Percentiles rank a stretch among this genome's conserved stretches.
These are phyloP conservation scores for Disparrhopalites patrizii DNA, from an alignment of 2,888 invertebrate species.

Conservation along the genomic window DNA sequence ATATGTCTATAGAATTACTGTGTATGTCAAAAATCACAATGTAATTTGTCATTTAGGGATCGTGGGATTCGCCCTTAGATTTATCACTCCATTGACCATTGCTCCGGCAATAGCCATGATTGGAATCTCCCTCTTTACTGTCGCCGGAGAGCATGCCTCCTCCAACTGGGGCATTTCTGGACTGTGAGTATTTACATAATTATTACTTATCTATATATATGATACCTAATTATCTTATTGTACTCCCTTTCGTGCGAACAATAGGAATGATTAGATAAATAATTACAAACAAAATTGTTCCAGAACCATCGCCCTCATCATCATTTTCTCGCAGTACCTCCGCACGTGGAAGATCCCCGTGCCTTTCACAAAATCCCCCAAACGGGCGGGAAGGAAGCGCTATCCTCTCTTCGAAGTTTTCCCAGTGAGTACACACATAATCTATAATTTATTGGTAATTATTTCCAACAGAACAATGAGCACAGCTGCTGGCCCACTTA, in stretches of 20 bases:
- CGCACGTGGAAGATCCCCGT: constrained; percentile 62
- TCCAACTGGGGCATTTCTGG: constrained; percentile 79
- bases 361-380: constrained; percentile 57
- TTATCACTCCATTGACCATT: constrained; percentile 77
- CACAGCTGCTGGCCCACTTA: too few relatives aligned
- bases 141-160: constrained; percentile 74
- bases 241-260: constrained; percentile 74
- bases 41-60: constrained; percentile 56
- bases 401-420: constrained; percentile 36
- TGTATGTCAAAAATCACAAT: neutral
- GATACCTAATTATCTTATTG: neutral
- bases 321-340: constrained; percentile 75
- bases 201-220: neutral
- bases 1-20: too few relatives aligned
- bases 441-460: too few relatives aligned
- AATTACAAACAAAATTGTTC: neutral
- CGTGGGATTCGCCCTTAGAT: constrained; percentile 68
- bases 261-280: constrained; percentile 68
- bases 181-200: constrained; percentile 59
- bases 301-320: constrained; percentile 70
- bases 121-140: constrained; percentile 75
- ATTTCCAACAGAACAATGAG: too few relatives aligned
- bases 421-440: constrained; percentile 30
- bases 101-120: constrained; percentile 78
- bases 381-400: constrained; percentile 19